phyloP scores from a whole-genome alignment of 1,140 invertebrate genomes.

The Solenopsis fugax region DNA sequence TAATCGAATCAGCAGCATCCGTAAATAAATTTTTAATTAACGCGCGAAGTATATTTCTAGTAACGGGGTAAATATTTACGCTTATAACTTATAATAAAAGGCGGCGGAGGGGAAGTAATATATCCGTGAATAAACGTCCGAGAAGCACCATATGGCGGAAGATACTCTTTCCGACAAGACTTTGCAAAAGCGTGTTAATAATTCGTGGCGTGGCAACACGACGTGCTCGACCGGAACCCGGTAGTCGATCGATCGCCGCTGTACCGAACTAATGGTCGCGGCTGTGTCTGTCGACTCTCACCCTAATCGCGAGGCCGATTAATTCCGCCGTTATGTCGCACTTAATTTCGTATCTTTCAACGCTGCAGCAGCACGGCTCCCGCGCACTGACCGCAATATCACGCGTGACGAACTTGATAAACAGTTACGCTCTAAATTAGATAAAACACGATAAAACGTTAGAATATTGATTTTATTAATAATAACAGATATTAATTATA shows the following conservation, averaged over 20 bases:
- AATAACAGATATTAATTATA: background rate
- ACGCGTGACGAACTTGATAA: conserved; percentile 36
- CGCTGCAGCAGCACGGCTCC: background rate
- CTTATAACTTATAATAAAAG: conserved; percentile 51
- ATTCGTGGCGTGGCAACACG: conserved; percentile 56
- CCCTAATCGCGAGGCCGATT: conserved; percentile 56
- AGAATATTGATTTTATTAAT: conserved; percentile 23
- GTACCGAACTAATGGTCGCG: conserved; percentile 59
- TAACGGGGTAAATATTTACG: conserved; percentile 39
- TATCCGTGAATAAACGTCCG: conserved; percentile 56
- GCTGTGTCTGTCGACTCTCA: conserved; percentile 55
- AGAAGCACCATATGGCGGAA: conserved; percentile 52
- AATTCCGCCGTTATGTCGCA: conserved; percentile 57
- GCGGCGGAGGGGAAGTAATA: conserved; percentile 37
- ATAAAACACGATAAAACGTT: background rate
- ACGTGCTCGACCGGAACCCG: conserved; percentile 47
- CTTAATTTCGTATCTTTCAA: conserved; percentile 61
- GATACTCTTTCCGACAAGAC: conserved; percentile 59
- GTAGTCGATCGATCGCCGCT: conserved; percentile 55
- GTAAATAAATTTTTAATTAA: conserved; percentile 55
- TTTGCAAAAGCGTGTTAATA: conserved; percentile 62
- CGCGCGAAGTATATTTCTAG: conserved; percentile 24
- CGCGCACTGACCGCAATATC: conserved; percentile 45
- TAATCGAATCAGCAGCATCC: conserved; percentile 3
- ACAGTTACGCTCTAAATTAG: conserved; percentile 18